phyloP scores from a whole-genome alignment of 2,797 vertebrate species.

The Tachyglossus aculeatus region DNA sequence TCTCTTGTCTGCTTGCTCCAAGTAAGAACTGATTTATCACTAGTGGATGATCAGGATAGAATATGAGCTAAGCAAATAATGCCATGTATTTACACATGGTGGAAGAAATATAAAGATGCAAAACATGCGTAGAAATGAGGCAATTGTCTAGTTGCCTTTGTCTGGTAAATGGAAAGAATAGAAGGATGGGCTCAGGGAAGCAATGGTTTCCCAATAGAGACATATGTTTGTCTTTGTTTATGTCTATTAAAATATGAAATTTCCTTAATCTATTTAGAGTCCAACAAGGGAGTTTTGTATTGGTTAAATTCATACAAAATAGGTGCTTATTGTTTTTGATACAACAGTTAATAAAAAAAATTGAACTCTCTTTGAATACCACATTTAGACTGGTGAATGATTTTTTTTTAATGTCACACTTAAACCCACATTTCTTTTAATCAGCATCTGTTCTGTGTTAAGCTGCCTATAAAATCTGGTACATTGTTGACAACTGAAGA shows the following conservation, averaged over 20 bases:
- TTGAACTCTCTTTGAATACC: conserved; percentile 66
- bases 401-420: conserved; percentile 67
- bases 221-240: not conserved
- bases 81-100: no score
- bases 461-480: conserved; percentile 56
- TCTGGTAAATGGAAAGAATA: conserved; percentile 4
- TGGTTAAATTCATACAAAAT: conserved; percentile 60
- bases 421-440: conserved; percentile 70
- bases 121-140: no score
- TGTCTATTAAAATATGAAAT: conserved; percentile 5
- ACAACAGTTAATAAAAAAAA: conserved; percentile 71
- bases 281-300: conserved; percentile 49
- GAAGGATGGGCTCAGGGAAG: not conserved
- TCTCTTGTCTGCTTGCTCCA: no score
- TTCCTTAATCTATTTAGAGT: conserved; percentile 38
- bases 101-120: no score
- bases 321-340: conserved; percentile 55
- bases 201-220: not conserved
- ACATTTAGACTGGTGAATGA: conserved; percentile 52
- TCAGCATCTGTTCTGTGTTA: conserved; percentile 73
- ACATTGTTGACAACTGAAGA: conserved; percentile 60
- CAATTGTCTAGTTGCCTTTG: not conserved
- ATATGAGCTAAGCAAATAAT: no score
- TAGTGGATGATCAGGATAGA: no score
- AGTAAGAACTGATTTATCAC: no score